These are phyloP conservation scores for Propithecus deckenii DNA, from an alignment of 2,797 vertebrate genomes.

Conservation along the genomic window DNA sequence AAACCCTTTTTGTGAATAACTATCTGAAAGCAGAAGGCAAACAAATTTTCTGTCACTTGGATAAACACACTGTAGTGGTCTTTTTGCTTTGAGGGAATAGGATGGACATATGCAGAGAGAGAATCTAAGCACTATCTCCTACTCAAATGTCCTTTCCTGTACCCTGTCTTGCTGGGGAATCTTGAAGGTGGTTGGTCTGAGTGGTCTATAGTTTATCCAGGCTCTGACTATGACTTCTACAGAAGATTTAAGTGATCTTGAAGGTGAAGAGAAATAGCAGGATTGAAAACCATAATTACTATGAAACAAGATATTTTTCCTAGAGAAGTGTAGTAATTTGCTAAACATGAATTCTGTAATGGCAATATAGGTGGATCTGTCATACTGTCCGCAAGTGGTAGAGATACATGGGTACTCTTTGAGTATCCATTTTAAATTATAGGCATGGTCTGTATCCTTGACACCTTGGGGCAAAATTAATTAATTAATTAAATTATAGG, in stretches of 20 bases:
- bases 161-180: neutral
- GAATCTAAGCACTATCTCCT: neutral
- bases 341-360: neutral
- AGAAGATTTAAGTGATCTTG: neutral
- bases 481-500: neutral
- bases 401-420: neutral
- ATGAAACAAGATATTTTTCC: neutral
- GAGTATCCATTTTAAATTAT: neutral
- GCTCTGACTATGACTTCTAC: neutral
- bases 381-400: neutral
- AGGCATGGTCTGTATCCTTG: too few species aligned
- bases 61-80: neutral
- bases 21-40: conserved; percentile 4
- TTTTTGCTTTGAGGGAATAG: neutral
- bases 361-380: neutral
- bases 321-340: neutral
- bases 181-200: neutral
- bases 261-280: neutral
- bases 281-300: neutral
- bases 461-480: too few species aligned
- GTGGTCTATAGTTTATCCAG: neutral
- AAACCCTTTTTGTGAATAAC: neutral
- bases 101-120: neutral
- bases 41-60: neutral
- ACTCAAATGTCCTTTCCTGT: neutral